Percentiles rank a stretch among this genome's conserved stretches.
Evolutionary conservation across 1,140 invertebrate genomes (phyloP).

Genomic region (Galendromus occidentalis): DNA sequence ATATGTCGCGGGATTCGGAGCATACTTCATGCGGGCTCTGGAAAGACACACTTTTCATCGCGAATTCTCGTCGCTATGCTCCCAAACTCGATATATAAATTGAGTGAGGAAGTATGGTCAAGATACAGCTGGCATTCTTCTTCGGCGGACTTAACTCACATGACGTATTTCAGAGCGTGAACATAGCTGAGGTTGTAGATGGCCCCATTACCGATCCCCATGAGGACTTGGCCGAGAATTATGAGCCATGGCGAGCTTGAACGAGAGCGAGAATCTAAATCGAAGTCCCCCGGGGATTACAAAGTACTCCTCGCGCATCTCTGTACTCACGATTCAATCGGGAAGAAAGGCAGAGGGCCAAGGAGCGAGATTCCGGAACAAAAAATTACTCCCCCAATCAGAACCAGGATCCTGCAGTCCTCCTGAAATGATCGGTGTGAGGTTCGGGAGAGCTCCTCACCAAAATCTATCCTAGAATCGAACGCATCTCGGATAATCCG

Average conservation of each 20-base stretch:
- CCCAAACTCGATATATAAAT: no score
- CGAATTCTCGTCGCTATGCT: no score
- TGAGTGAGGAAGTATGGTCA: no score
- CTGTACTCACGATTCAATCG: not conserved
- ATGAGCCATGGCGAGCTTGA: not conserved
- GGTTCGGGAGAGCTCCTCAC: no score
- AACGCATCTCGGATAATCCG: no score
- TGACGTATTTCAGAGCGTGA: slow-evolving; percentile 1
- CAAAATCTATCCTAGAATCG: no score
- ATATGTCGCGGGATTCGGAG: not conserved
- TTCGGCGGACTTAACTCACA: not conserved
- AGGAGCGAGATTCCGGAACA: not conserved
- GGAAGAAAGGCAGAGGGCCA: not conserved
- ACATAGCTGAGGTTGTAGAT: slow-evolving; percentile 7
- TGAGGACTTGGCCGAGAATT: not conserved
- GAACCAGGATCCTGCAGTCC: not conserved
- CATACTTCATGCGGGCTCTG: not conserved
- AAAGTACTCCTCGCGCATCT: no score
- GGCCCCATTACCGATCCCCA: slow-evolving; percentile 4
- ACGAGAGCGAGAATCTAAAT: no score
- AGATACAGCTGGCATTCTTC: no score
- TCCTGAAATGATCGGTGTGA: not conserved
- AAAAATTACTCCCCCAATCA: not conserved
- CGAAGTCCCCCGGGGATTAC: no score
- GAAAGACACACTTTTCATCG: no score